Conservation (phyloP, 2,888 invertebrate genomes). For the Hyalella azteca region DNA sequence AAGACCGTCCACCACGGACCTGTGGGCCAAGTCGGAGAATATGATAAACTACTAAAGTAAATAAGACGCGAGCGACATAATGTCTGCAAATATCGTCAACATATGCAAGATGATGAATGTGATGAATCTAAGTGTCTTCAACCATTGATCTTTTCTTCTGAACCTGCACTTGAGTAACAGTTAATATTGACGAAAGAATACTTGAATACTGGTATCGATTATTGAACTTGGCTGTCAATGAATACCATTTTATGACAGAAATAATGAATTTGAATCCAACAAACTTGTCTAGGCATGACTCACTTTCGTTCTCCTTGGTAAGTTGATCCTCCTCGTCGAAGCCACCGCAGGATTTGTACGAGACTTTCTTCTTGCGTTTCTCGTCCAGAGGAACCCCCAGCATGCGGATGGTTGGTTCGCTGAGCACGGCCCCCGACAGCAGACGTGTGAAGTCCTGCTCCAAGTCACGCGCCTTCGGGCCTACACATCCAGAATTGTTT, state of each 20-base stretch:
- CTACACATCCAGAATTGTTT: conserved; percentile 61
- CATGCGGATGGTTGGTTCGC: conserved; percentile 49
- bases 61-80: too few species aligned
- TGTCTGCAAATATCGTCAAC: too few species aligned
- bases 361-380: conserved; percentile 50
- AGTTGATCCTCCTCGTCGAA: conserved; percentile 50
- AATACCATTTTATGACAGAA: not conserved
- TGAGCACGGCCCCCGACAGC: conserved; percentile 75
- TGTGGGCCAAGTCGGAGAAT: not conserved
- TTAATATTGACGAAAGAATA: too few species aligned
- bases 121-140: too few species aligned
- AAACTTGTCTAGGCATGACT: not conserved
- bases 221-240: too few species aligned
- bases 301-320: not conserved
- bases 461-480: conserved; percentile 77
- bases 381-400: conserved; percentile 54
- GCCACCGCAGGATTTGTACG: conserved; percentile 55
- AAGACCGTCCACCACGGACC: not conserved
- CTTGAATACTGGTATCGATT: too few species aligned
- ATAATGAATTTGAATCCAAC: not conserved
- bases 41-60: too few species aligned
- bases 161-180: too few species aligned
- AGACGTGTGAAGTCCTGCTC: conserved; percentile 82
- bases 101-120: too few species aligned
- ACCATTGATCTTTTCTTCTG: too few species aligned